Conservation (phyloP, 2,888 invertebrate species). For the Euphydryas editha region DNA sequence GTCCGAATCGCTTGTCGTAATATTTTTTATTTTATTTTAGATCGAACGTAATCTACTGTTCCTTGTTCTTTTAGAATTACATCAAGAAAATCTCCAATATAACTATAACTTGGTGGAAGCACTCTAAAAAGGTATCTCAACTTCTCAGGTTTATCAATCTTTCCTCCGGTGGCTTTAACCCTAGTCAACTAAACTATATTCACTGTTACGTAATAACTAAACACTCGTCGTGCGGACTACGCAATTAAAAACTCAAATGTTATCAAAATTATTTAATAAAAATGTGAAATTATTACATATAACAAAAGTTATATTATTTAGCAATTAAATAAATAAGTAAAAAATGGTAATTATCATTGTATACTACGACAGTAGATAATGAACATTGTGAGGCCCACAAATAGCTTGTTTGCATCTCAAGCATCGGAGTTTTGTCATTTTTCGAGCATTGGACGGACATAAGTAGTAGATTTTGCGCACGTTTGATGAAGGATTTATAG, state of each 20-base stretch:
- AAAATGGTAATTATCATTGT: background rate
- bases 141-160: constrained; percentile 43
- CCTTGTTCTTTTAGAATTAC: constrained; percentile 46
- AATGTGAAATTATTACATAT: too few species aligned
- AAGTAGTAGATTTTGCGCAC: constrained; percentile 36
- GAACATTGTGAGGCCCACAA: constrained; percentile 27
- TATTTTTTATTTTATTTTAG: constrained; percentile 46
- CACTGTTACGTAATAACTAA: too few species aligned
- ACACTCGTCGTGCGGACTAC: too few species aligned
- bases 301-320: background rate
- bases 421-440: constrained; percentile 36
- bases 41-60: constrained; percentile 34
- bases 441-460: constrained; percentile 31
- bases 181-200: too few species aligned
- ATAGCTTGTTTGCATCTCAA: constrained; percentile 35
- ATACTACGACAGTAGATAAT: background rate
- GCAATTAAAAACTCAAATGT: too few species aligned
- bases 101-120: too few species aligned
- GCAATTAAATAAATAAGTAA: too few species aligned
- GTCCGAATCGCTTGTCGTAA: constrained; percentile 18
- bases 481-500: too few species aligned
- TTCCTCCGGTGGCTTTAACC: too few species aligned
- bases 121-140: too few species aligned
- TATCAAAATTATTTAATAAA: too few species aligned
- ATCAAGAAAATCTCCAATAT: constrained; percentile 47